Conservation (phyloP, 30 jellyfish, hydroid and myxozoan species). For the Phacellophora camtschatica region DNA sequence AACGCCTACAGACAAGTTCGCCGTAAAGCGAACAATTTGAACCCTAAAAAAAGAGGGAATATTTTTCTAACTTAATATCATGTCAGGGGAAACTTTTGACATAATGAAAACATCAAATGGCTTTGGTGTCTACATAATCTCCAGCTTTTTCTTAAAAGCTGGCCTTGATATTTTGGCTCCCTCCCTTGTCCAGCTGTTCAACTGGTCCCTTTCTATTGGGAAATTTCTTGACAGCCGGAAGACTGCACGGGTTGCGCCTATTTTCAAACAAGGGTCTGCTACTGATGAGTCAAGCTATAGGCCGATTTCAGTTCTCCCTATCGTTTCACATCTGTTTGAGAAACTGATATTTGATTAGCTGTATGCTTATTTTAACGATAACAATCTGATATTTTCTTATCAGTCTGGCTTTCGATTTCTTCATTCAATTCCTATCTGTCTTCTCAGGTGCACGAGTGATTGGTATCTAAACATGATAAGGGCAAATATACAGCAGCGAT, state of each 20-base stretch:
- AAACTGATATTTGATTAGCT: constrained; percentile 39
- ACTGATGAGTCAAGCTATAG: constrained; percentile 29
- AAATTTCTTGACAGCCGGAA: constrained; percentile 21
- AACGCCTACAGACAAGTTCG: constrained; percentile 19
- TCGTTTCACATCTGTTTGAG: constrained; percentile 35
- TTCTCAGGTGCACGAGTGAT: constrained; percentile 51
- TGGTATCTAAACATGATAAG: constrained; percentile 53
- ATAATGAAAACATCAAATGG: neutral
- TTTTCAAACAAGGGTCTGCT: neutral
- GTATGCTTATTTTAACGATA: constrained; percentile 36
- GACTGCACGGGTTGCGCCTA: constrained; percentile 31
- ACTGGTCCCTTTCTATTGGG: constrained; percentile 31
- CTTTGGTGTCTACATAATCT: neutral
- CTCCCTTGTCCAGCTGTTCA: constrained; percentile 47
- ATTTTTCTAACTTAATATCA: neutral
- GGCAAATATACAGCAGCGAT: constrained; percentile 42
- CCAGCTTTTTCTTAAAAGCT: neutral
- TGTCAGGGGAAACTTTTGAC: neutral
- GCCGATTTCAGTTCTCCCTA: constrained; percentile 46
- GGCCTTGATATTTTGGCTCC: constrained; percentile 17
- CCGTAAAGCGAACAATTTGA: neutral
- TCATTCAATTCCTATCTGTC: constrained; percentile 41
- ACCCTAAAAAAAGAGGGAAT: neutral
- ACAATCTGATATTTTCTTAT: constrained; percentile 19
- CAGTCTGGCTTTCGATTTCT: constrained; percentile 46